phyloP scores from a whole-genome alignment of 1,140 invertebrate species.

The Heterodera carotae region DNA sequence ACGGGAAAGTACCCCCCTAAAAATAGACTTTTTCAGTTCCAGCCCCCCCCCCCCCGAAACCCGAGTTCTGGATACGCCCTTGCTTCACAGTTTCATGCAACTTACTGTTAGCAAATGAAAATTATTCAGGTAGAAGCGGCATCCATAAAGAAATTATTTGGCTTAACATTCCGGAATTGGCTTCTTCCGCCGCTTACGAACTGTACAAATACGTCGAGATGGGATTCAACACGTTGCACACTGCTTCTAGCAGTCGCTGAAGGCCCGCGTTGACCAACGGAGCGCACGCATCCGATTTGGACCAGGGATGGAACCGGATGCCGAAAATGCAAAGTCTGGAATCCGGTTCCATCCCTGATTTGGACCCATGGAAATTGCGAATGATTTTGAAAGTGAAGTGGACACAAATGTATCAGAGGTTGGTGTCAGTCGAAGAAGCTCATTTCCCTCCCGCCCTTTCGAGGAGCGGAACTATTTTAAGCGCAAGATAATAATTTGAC shows the following conservation, averaged over 20 bases:
- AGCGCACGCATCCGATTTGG: conserved; percentile 58
- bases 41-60: no score
- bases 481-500: no score
- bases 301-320: no score
- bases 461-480: no score
- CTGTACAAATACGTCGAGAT: conserved; percentile 58
- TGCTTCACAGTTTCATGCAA: no score
- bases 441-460: no score
- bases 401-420: conserved; percentile 45
- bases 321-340: no score
- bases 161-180: conserved; percentile 57
- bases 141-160: conserved; percentile 60
- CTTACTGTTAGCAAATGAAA: no score
- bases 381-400: conserved; percentile 53
- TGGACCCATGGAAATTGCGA: conserved; percentile 54
- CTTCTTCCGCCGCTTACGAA: conserved; percentile 39
- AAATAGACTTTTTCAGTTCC: no score
- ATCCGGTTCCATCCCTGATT: no score
- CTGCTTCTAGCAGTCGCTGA: conserved; percentile 54
- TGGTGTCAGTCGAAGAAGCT: conserved; percentile 22
- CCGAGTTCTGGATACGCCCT: no score
- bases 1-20: no score
- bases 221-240: conserved; percentile 59
- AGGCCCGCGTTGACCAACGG: conserved; percentile 60
- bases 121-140: conserved; percentile 59